Percentiles rank a stretch among this genome's conserved stretches.
These are phyloP conservation scores for Cyphomyrus discorhynchus DNA, from an alignment of 2,113 vertebrate genomes.

Conservation along the genomic window DNA sequence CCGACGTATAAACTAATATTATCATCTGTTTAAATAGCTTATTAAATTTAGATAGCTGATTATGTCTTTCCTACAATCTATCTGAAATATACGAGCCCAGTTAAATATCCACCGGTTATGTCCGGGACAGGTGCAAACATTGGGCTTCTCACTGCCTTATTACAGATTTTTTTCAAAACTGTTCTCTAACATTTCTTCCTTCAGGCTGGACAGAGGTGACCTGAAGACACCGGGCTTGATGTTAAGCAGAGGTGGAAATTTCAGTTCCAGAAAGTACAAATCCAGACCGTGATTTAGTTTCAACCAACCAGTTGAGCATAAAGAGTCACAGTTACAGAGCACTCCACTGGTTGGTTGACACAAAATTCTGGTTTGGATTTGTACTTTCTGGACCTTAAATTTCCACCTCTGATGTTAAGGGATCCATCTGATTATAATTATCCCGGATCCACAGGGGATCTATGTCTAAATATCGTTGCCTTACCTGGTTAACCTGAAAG, in stretches of 20 bases:
- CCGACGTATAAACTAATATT: conserved; percentile 12
- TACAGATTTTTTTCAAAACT: not conserved
- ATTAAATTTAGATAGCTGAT: not conserved
- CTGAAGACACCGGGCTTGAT: not conserved
- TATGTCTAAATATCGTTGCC: not conserved
- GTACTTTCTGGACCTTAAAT: too few relatives aligned
- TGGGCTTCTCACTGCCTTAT: not conserved
- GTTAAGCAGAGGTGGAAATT: not conserved
- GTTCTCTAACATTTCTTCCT: not conserved
- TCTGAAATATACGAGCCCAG: not conserved
- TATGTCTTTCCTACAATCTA: not conserved
- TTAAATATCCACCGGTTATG: not conserved
- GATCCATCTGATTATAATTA: not conserved
- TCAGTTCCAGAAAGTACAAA: too few relatives aligned
- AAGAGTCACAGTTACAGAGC: too few relatives aligned
- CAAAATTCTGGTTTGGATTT: too few relatives aligned
- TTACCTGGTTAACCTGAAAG: conserved; percentile 76
- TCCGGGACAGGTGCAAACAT: not conserved
- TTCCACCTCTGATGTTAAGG: not conserved
- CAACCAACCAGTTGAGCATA: too few relatives aligned
- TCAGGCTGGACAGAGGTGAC: not conserved
- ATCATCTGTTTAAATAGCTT: not conserved
- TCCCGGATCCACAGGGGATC: not conserved
- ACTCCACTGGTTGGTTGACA: too few relatives aligned
- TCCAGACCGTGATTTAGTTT: too few relatives aligned